Percentiles rank a stretch among this genome's conserved stretches.
Evolutionary conservation across 2,888 invertebrate genomes (phyloP).

Genomic region (Hanleya hanleyi): DNA sequence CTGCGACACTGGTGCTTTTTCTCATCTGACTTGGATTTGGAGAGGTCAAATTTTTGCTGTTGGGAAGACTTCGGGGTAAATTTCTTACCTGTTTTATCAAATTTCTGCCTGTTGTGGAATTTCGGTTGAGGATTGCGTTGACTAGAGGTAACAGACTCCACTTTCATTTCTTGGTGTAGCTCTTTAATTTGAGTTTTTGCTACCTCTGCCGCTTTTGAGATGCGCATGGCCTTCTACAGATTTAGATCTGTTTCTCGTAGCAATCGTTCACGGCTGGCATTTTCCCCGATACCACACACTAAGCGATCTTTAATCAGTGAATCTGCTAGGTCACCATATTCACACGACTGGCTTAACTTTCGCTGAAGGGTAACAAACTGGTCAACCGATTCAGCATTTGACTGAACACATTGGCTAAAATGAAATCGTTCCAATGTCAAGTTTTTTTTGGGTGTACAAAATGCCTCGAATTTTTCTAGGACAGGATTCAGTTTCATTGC

Average conservation of each 20-base stretch:
- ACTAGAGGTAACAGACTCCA: background rate
- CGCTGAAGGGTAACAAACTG: slow-evolving; percentile 17
- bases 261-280: background rate
- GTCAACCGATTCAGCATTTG: slow-evolving; percentile 17
- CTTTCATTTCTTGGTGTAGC: background rate
- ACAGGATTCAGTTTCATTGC: too few relatives aligned
- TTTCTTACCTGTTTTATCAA: too few relatives aligned
- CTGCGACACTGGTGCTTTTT: too few relatives aligned
- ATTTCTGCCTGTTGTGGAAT: too few relatives aligned
- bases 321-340: slow-evolving; percentile 21
- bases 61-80: too few relatives aligned
- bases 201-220: background rate
- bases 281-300: background rate
- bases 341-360: slow-evolving; percentile 22
- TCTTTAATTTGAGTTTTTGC: background rate
- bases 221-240: background rate
- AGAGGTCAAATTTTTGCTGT: too few relatives aligned
- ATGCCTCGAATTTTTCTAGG: too few relatives aligned
- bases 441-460: too few relatives aligned
- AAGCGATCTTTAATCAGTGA: slow-evolving; percentile 9
- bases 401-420: background rate
- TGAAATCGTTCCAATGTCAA: too few relatives aligned
- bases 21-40: too few relatives aligned
- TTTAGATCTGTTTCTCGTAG: background rate
- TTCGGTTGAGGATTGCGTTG: too few relatives aligned